Evolutionary conservation across 2,888 invertebrate species (phyloP).

Genomic region (Eupeodes latifasciatus): DNA sequence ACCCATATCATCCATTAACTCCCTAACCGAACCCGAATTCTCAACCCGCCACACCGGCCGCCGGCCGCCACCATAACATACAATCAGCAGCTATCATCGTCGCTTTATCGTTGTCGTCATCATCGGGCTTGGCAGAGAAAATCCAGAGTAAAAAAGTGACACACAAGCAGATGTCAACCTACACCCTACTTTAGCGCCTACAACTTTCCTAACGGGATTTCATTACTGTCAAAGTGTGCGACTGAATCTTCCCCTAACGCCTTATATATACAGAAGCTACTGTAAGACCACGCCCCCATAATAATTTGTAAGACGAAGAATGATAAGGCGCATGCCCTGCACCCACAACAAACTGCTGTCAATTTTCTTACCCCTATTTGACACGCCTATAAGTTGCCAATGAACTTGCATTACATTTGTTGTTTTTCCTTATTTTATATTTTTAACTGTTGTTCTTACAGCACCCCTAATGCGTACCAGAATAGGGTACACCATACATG

Average conservation of each 20-base stretch:
- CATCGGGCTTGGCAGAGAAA: conserved; percentile 44
- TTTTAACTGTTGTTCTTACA: conserved; percentile 46
- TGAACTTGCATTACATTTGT: conserved; percentile 69
- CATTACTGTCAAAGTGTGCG: neutral
- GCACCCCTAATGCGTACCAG: conserved; percentile 21
- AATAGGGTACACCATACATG: neutral
- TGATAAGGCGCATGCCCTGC: conserved; percentile 64
- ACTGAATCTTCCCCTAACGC: conserved; percentile 45
- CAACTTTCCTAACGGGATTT: conserved; percentile 7
- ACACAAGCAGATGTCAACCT: conserved; percentile 59
- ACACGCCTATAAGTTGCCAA: conserved; percentile 74
- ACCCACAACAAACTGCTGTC: conserved; percentile 53
- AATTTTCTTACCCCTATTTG: conserved; percentile 35
- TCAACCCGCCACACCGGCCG: neutral
- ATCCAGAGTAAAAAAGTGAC: conserved; percentile 27
- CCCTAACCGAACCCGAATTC: neutral
- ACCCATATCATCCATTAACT: neutral
- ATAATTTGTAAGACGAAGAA: neutral
- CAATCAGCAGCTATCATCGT: neutral
- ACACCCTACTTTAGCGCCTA: conserved; percentile 41
- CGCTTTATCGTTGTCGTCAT: conserved; percentile 7
- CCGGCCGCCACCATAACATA: neutral
- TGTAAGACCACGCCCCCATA: conserved; percentile 47
- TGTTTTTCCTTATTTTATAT: neutral
- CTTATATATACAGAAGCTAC: conserved; percentile 26